A percentile compares a stretch with the other conserved stretches of the same genome.
Conservation (phyloP, 53 echinoderm and acorn worm genomes). For the Arbacia lixula region DNA sequence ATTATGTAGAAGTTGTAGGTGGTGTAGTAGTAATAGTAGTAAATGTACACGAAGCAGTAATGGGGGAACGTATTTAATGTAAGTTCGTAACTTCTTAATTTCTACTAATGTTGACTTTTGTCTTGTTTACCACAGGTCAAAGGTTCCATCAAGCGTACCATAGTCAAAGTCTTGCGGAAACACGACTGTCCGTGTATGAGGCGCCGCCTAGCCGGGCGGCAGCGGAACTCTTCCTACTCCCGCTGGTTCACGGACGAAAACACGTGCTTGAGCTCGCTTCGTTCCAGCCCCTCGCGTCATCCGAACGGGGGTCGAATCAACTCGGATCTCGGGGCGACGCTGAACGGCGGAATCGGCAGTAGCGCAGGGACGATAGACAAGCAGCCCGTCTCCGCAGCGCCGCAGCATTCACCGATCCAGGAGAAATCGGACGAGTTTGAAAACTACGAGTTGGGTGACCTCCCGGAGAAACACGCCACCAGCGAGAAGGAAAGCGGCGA, state of each 20-base stretch:
- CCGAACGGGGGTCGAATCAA: slow-evolving; percentile 40
- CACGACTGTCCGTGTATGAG: slow-evolving; percentile 56
- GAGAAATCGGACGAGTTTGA: slow-evolving; percentile 52
- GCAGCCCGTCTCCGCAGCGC: background rate
- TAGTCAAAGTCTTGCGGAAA: slow-evolving; percentile 39
- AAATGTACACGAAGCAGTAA: too few relatives aligned
- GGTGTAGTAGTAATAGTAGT: too few relatives aligned
- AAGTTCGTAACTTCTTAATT: too few relatives aligned
- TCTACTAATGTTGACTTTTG: too few relatives aligned
- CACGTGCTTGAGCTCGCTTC: slow-evolving; percentile 50
- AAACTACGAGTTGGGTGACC: slow-evolving; percentile 36
- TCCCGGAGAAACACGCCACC: slow-evolving; percentile 19
- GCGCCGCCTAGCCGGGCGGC: slow-evolving; percentile 6
- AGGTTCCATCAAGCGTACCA: slow-evolving; percentile 29
- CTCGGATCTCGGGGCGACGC: slow-evolving; percentile 35
- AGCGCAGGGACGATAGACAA: background rate
- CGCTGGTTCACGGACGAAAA: slow-evolving; percentile 52
- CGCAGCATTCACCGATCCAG: slow-evolving; percentile 11
- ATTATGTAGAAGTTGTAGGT: too few relatives aligned
- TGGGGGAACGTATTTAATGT: too few relatives aligned
- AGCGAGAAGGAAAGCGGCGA: background rate
- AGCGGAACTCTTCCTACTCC: slow-evolving; percentile 51
- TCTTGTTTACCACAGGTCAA: slow-evolving; percentile 32
- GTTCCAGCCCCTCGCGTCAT: slow-evolving; percentile 46
- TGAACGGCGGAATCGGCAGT: slow-evolving; percentile 21